Base-by-base conservation (phyloP, 2,113 vertebrate species). In the Pycnonotus jocosus region DNA sequence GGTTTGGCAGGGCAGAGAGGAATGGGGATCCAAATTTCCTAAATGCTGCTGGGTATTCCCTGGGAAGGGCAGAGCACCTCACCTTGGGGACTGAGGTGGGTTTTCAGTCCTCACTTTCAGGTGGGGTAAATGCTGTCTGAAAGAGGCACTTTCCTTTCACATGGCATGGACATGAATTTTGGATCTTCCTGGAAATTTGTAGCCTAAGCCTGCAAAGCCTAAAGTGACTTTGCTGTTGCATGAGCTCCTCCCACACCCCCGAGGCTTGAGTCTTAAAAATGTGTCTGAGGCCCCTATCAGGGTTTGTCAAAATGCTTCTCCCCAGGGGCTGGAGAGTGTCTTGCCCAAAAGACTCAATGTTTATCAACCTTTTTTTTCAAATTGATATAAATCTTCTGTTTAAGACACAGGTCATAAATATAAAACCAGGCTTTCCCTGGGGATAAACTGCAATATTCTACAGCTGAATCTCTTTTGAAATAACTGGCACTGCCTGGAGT, bases 351-450 rank as follows among this genome's bases (percentile, higher is more conserved):
- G 16, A 31, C 51, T 51, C 79, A 88, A 88, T 82, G 62, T 94
- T 95, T 96, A 95, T 93, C 66, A 91, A 84, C 27, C 1, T 31
- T 77, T 76, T 74, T 40, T 51, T 79, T 71, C 35, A 72, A 82
- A 94, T 31, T 82, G 48, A 93, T 92, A 92, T 94, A 90, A 94
- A 95, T 95, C 88, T 94, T 80, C 48, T 50, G 33, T 48, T 83
- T 30, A 62, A 80, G 88, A 93, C 71, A 70, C 54, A 66, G 60
- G 23, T 58, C 45, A 61, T 94, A 95, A 96, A 96, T 94, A 94
- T 54, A 85, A 92, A 92, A 20, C 45, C 24, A 77, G 74, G 14
- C 50, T 90, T 93, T 80, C 90, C 79, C 85, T 69, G 25, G 82
- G 95, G 90, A 94, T 47, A 72, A 88, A 45, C 40, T 85, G 37